These are phyloP conservation scores for Calephelis perditalis DNA, from an alignment of 2,888 invertebrate genomes.

Conservation along the genomic window DNA sequence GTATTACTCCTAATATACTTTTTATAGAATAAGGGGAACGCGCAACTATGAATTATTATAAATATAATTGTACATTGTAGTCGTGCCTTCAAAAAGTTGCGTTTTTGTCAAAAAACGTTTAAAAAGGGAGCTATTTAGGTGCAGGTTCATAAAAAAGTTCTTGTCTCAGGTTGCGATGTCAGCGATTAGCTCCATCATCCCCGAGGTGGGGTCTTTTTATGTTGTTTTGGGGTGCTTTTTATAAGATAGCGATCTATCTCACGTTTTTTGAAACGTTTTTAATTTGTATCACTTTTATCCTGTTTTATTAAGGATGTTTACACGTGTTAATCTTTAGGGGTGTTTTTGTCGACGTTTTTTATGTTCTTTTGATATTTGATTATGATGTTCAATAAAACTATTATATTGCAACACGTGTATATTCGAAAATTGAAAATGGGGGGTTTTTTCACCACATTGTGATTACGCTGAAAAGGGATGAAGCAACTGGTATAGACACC, in stretches of 20 bases:
- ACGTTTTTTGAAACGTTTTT: slow-evolving; percentile 64
- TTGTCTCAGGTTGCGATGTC: slow-evolving; percentile 47
- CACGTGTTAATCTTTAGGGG: slow-evolving; percentile 39
- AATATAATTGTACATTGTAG: too few relatives aligned
- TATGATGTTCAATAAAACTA: slow-evolving; percentile 13
- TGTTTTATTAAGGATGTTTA: slow-evolving; percentile 64
- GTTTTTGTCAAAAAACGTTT: slow-evolving; percentile 15
- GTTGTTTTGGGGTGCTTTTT: slow-evolving; percentile 54
- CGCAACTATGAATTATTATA: too few relatives aligned
- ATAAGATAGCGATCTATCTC: slow-evolving; percentile 63
- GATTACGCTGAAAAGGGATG: too few relatives aligned
- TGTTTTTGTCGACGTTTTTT: slow-evolving; percentile 35
- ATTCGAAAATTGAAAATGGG: background rate
- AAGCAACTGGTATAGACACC: too few relatives aligned
- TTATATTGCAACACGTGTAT: slow-evolving; percentile 11
- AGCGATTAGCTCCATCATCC: slow-evolving; percentile 43
- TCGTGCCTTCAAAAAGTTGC: too few relatives aligned
- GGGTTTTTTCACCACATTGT: too few relatives aligned
- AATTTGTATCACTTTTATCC: slow-evolving; percentile 49
- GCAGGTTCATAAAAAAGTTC: slow-evolving; percentile 64
- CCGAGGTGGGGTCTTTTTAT: slow-evolving; percentile 42
- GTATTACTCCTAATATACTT: too few relatives aligned
- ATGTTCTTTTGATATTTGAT: slow-evolving; percentile 18
- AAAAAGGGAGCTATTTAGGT: slow-evolving; percentile 14
- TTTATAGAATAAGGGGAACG: too few relatives aligned